phyloP scores from a whole-genome alignment of 2,888 invertebrate genomes.

The Caenorhabditis angaria region DNA sequence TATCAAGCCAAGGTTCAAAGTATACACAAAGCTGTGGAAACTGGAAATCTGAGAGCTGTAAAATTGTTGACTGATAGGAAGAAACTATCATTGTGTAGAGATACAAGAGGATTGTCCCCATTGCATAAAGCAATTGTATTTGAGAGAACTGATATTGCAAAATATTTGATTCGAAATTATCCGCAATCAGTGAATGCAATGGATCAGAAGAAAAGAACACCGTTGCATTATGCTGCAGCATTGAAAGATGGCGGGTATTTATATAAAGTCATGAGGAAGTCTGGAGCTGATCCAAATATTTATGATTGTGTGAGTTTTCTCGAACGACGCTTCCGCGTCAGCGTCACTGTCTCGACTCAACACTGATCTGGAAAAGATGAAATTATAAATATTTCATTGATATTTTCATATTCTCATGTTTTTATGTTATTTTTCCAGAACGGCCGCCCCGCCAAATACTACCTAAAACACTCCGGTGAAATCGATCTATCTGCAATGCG shows the following conservation, averaged over 20 bases:
- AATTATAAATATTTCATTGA: no score
- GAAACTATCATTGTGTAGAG: constrained; percentile 74
- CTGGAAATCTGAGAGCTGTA: constrained; percentile 75
- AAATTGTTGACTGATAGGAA: constrained; percentile 75
- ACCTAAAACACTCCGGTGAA: constrained; percentile 72
- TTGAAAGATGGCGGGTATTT: constrained; percentile 77
- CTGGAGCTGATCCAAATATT: constrained; percentile 78
- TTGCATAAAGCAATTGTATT: constrained; percentile 75
- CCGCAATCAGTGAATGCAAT: constrained; percentile 73
- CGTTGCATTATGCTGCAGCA: constrained; percentile 80
- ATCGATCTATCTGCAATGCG: constrained; percentile 71
- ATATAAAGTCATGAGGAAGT: constrained; percentile 78
- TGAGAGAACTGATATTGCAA: constrained; percentile 84
- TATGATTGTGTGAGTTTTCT: constrained; percentile 75
- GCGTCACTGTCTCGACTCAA: no score
- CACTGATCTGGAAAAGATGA: no score
- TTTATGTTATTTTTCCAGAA: constrained; percentile 71
- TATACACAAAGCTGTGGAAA: constrained; percentile 73
- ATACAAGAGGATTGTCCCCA: constrained; percentile 69
- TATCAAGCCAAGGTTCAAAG: constrained; percentile 75
- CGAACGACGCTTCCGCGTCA: no score
- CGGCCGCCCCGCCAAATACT: constrained; percentile 73
- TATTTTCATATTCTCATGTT: no score
- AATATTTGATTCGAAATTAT: constrained; percentile 77
- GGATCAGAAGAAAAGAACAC: constrained; percentile 79